Evolutionary conservation across 1,140 invertebrate species (phyloP).

Genomic region (Eurytemora carolleeae): DNA sequence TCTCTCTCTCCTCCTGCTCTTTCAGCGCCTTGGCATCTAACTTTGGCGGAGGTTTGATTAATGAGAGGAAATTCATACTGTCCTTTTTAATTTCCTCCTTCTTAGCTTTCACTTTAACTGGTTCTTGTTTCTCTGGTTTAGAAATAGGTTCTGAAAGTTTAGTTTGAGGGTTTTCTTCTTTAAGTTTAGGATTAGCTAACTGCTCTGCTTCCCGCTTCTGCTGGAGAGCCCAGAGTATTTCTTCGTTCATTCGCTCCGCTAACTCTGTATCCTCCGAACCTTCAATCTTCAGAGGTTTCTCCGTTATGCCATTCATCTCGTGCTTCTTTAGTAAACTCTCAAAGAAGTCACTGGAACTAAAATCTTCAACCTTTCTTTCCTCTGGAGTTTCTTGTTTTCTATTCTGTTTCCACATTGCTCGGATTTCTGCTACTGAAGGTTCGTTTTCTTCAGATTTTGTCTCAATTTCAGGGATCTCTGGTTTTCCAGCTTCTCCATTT

Average conservation of each 20-base stretch:
- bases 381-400: neutral
- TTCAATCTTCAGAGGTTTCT: no score
- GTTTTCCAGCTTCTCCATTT: no score
- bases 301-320: no score
- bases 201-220: neutral
- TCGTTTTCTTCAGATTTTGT: neutral
- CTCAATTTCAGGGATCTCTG: neutral
- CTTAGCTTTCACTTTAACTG: no score
- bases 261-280: neutral
- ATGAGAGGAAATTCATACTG: neutral
- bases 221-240: neutral
- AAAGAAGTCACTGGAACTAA: neutral
- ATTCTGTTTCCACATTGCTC: neutral
- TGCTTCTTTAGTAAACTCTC: neutral
- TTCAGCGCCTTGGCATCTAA: neutral
- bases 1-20: neutral
- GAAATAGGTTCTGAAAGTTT: no score
- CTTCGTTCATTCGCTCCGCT: neutral
- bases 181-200: no score
- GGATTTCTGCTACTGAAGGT: neutral
- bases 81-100: neutral
- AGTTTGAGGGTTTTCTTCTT: no score
- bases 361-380: neutral
- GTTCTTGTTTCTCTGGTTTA: no score
- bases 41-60: neutral